These are phyloP conservation scores for Maconellicoccus hirsutus DNA, from an alignment of 1,140 invertebrate species.

Conservation along the genomic window DNA sequence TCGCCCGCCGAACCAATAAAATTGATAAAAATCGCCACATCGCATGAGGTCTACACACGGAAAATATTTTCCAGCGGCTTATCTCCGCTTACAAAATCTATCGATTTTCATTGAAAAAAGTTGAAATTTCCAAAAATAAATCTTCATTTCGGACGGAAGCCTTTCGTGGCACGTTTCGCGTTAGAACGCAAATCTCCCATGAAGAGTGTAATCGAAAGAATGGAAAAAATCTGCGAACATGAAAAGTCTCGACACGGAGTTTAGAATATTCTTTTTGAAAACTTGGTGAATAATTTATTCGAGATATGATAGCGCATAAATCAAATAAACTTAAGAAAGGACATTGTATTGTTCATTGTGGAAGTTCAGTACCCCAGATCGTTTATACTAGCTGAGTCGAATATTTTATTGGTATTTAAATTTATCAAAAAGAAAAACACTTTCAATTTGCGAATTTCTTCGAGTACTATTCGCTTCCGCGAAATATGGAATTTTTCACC, in stretches of 20 bases:
- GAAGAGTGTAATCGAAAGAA: background rate
- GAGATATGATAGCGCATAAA: background rate
- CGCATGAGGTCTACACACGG: too few relatives aligned
- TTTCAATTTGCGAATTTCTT: background rate
- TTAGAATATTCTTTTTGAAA: background rate
- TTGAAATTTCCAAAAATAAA: too few relatives aligned
- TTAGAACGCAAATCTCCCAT: too few relatives aligned
- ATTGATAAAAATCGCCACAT: too few relatives aligned
- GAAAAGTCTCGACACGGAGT: background rate
- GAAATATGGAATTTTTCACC: too few relatives aligned
- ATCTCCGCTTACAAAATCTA: too few relatives aligned
- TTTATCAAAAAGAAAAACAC: background rate
- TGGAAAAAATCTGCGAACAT: background rate
- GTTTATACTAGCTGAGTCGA: background rate
- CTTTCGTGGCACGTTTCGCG: too few relatives aligned
- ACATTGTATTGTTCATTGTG: slow-evolving; percentile 2
- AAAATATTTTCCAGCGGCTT: too few relatives aligned
- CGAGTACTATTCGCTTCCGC: background rate
- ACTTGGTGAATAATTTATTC: background rate
- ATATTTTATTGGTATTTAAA: background rate
- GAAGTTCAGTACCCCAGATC: background rate
- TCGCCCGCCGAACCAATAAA: too few relatives aligned
- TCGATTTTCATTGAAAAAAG: too few relatives aligned
- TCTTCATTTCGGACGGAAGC: too few relatives aligned
- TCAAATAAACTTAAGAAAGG: background rate